Conservation (phyloP, 2,888 invertebrate genomes). For the Pollenia griseotomentosa region DNA sequence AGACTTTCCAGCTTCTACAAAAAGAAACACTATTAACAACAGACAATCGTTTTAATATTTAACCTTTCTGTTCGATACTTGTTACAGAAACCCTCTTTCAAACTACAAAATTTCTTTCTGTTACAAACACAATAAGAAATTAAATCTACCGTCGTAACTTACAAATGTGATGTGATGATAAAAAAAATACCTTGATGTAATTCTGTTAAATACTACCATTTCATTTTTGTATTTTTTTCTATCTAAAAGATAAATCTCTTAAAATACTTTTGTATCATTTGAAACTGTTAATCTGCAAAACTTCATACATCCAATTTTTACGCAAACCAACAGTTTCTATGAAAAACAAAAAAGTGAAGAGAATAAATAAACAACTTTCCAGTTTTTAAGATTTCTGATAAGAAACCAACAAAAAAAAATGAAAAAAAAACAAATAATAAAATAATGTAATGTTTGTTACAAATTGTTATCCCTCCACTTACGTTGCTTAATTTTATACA, state of each 20-base stretch:
- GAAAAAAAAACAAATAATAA: constrained; percentile 41
- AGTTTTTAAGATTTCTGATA: constrained; percentile 73
- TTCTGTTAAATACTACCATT: not conserved
- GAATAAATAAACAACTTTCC: constrained; percentile 74
- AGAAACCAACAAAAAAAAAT: constrained; percentile 73
- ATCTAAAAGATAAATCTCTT: not conserved
- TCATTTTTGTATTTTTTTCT: not conserved
- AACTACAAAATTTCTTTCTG: not conserved
- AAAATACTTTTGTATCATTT: constrained; percentile 57
- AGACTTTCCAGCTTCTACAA: too few species aligned
- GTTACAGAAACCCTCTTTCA: not conserved
- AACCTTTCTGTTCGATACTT: too few species aligned
- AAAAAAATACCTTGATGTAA: not conserved
- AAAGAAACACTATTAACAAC: too few species aligned
- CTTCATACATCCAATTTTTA: not conserved
- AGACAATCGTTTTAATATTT: too few species aligned
- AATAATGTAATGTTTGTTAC: constrained; percentile 60
- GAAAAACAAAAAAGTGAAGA: constrained; percentile 19
- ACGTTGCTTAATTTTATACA: constrained; percentile 54
- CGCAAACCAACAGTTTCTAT: constrained; percentile 9
- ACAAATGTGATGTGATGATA: not conserved
- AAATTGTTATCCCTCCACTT: constrained; percentile 72
- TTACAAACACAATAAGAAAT: not conserved
- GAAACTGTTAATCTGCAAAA: constrained; percentile 50
- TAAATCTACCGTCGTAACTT: not conserved